Evolutionary conservation across 2,113 vertebrate genomes (phyloP), one percentile per base, ranked within the genome.

Genomic region (Clupea harengus): DNA sequence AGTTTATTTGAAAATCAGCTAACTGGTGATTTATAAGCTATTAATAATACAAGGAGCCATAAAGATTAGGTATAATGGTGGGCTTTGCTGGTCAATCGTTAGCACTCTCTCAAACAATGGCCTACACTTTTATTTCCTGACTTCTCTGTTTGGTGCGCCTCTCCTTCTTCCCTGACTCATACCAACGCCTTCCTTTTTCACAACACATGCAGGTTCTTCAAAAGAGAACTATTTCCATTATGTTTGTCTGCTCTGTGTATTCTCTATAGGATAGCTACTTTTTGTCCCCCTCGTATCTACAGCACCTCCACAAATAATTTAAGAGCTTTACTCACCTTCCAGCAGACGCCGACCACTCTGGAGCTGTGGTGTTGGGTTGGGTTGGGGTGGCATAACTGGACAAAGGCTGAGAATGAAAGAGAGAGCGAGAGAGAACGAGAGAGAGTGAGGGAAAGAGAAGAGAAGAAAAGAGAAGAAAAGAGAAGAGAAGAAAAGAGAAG

Each of bases 271-370:
- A 67, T 8, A 28, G 25, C 64, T 67, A n/a, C 22, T n/a, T 60
- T 64, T 75, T 32, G 10, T 1, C 28, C 11, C 11, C 64, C 67
- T 75, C 10, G 17, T 78, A 78, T 67, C 64, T 67, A 11, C 4
- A 39, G 39, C 39, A 39, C 39, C 39, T 39, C 39, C 39, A 39
- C 39, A 28, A 15, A 25, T 25, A 46, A 81, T 49, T 49, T 22
- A 47, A 18, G 28, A 84, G 60, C 75, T 64, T 28, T 28, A 92
- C 93, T 92, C 91, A 94, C 93, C 91, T 89, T 84, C 86, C 28
- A 78, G 72, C 32, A 78, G 72, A 78, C 28, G 10, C 72, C 39
- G 72, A 15, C 72, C 72, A 78, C 17, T 39, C 72, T 78, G 28
- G 13, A 0, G 32, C 9, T 78, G 10, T 18, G 39, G 72, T 8